A percentile compares a stretch with the other conserved stretches of the same genome.
Evolutionary conservation across 2,888 invertebrate genomes (phyloP).

Genomic region (Drosophila rubida): DNA sequence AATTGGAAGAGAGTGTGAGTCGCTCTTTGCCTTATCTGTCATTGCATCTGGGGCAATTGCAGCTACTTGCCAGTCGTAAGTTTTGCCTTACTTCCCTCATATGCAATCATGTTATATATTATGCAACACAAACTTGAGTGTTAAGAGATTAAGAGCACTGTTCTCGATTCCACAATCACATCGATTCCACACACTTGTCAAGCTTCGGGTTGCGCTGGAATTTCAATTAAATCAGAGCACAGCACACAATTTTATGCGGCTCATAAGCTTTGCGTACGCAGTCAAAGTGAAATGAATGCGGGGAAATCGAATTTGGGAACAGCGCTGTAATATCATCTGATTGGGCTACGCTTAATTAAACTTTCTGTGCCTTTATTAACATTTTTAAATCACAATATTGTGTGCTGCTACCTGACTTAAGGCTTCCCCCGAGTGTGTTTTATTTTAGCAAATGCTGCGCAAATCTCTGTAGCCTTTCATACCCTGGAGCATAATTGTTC

Average conservation of each 20-base stretch:
- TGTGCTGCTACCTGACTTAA: neutral
- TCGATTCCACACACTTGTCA: neutral
- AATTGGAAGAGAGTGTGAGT: constrained; percentile 4
- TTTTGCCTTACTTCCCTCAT: constrained; percentile 39
- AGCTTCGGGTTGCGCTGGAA: neutral
- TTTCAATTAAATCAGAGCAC: neutral
- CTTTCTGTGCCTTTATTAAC: neutral
- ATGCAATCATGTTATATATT: constrained; percentile 56
- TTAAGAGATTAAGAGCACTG: neutral
- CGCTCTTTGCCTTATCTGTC: constrained; percentile 56
- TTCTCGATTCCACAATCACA: neutral
- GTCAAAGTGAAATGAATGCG: neutral
- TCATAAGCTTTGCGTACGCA: neutral
- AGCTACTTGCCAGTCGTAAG: constrained; percentile 25
- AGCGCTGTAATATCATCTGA: constrained; percentile 1
- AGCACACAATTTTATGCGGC: neutral
- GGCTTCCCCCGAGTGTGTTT: neutral
- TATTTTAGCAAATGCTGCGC: neutral
- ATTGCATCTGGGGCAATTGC: constrained; percentile 60
- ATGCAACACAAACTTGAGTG: constrained; percentile 16
- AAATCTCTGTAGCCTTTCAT: neutral
- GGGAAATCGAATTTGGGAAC: neutral
- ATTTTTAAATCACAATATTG: neutral
- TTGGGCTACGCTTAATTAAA: constrained; percentile 1
- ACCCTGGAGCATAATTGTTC: neutral